Base-by-base conservation (phyloP, 2,797 vertebrate genomes). In the Falco cherrug region DNA sequence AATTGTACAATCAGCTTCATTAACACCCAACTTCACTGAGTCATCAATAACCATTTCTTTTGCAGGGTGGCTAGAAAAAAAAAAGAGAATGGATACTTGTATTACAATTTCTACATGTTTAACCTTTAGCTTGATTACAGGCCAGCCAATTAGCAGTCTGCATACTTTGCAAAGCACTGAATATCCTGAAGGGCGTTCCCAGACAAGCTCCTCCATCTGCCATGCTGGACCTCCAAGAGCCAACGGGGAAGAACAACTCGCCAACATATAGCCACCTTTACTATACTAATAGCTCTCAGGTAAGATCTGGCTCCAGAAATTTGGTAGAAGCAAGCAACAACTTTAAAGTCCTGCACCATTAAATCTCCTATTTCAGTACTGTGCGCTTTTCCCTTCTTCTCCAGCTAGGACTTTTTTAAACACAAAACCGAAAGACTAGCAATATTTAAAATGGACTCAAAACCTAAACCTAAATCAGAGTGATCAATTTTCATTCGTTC, bases 1-100 rank as follows among this genome's bases (percentile, higher is more conserved):
- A 68, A 97, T 15, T 41, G 98, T 98, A 39, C 82, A 92, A 88
- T 98, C 98, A 43, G 70, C 71, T 96, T 99, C 98, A 1, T 98
- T 98, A 85, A 98, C 84, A 92, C 98, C 98, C 96, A 87, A 8
- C 26, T 79, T 90, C 95, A 98, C 98, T 0, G 97, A 98, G 65
- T 97, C 98, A 93, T 97, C 97, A 1, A 98, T 96, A 45, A 98
- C 96, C 53, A 92, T 91, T 84, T 97, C 97, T 91, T 98, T 98
- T 29, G 98, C 98, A 83, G 97, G 87, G 22, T 97, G 95, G 89
- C 99, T 99, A 93, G 26, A 87, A 85, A 90, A 39, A 39, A 37
- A 50, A 87, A 65, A 35, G 26, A 70, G 16, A 91, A 67, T 3
- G 18, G 24, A 20, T 41, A 70, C 28, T 73, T 79, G 63, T 11